Evolutionary conservation across 2,888 invertebrate species (phyloP), one percentile per base, ranked within the genome.

Genomic region (Cepaea hortensis): DNA sequence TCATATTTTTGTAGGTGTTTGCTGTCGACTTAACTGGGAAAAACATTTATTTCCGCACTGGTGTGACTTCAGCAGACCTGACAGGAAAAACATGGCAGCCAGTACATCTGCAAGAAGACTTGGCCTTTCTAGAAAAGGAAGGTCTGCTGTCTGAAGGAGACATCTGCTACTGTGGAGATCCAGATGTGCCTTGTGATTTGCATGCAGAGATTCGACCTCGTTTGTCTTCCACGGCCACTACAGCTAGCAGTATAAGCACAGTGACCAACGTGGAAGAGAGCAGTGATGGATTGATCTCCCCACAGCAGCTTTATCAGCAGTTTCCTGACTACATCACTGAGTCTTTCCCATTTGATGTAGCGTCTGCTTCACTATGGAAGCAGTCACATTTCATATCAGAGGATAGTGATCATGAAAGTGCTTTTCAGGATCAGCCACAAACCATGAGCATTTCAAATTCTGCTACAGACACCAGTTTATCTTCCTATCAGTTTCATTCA

Each of bases 1-100:
- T 35, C 35, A 35, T 35, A 35, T 35, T 65, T 62, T 62, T 46
- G 18, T 88, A 93, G 93, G 93, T 94, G 35, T 94, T 93, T 90
- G 93, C 92, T 9, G 88, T 94, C 73, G 92, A 91, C 73, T 65
- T 88, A 7, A 92, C 93, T 79, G 90, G 90, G 68, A 89, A 90
- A 65, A 84, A 82, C 11, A 80, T 93, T 23, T 91, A 91, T 87
- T 92, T 92, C 77, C 90, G 94, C 46, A 91, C 92, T 11, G 92
- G 93, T 0, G 90, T 94, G 3, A 92, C 91, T 15, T 81, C 89
- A 3, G 89, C 89, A 80, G 93, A 93, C 65, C 91, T 97, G 89
- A 97, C 97, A 35, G 98, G 98, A 0, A 97, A 97, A 94, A 96
- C 97, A 90, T 98, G 98, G 98, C 96, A 96, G 80, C 86, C 75